Base-by-base conservation (phyloP, 2,797 vertebrate species). In the Sebastes cheni region DNA sequence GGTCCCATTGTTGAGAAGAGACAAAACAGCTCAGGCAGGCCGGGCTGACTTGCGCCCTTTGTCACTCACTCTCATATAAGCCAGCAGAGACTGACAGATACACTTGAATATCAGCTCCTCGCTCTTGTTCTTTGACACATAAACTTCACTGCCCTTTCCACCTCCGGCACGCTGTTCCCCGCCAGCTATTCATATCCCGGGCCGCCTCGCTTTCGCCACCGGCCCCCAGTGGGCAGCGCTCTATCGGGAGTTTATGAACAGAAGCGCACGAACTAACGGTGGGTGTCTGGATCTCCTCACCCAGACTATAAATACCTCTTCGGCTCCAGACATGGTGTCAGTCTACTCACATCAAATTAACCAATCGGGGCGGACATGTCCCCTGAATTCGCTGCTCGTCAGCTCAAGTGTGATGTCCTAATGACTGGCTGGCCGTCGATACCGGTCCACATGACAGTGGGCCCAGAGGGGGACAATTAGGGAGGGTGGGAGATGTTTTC, bases 361-460 rank as follows among this genome's bases (percentile, higher is more conserved):
- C 81, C 89, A 86, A 91, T 91, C 81, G 52, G 86, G 85, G 77
- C 65, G 73, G 89, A 91, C 90, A 71, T 75, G 86, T 88, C 79
- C 81, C 84, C 89, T 79, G 74, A 89, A 89, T 85, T 88, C 71
- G 71, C 79, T 22, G 67, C 82, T 88, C 79, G 55, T 90, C 89
- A 72, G 73, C 90, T 86, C 69, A 69, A 93, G 92, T 94, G 94
- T 92, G 90, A 94, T 86, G 88, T 91, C 67, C 90, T 94, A 94
- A 95, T 90, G 93, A 94, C 88, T 89, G 83, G 83, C 81, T 79
- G 76, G 84, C 86, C 74, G 88, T 95, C 93, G 71, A 93, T 93
- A 93, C 76, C 2, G 58, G 84, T 85, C 86, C 87, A 56, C 85
- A 80, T 77, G 89, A 88, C 90, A 67, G 73, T 3, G 23, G 34